Conservation (phyloP, 2,888 invertebrate species). For the Drymonia ruficornis region DNA sequence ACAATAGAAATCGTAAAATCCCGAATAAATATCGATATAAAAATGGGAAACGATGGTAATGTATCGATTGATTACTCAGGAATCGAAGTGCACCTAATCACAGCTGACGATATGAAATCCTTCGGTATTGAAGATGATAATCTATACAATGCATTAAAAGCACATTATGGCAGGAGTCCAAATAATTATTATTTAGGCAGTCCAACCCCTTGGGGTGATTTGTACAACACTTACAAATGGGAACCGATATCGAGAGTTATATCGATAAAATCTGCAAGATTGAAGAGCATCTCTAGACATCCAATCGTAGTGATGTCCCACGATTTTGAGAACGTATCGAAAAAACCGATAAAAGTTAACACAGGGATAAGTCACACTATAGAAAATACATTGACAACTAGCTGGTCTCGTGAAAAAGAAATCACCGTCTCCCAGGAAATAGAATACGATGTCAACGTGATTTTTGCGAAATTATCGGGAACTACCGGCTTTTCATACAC, state of each 20-base stretch:
- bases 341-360: constrained; percentile 64
- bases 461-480: constrained; percentile 57
- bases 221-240: constrained; percentile 64
- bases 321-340: constrained; percentile 63
- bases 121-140: constrained; percentile 50
- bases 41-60: constrained; percentile 53
- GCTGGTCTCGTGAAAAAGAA: constrained; percentile 59
- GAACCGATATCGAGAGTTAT: constrained; percentile 57
- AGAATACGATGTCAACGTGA: constrained; percentile 61
- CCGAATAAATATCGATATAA: constrained; percentile 39
- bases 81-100: constrained; percentile 46
- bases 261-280: constrained; percentile 50
- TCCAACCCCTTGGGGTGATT: constrained; percentile 73
- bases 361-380: constrained; percentile 66
- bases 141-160: constrained; percentile 50
- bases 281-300: constrained; percentile 43
- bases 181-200: constrained; percentile 56
- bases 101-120: constrained; percentile 50
- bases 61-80: constrained; percentile 51
- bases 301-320: constrained; percentile 56
- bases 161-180: constrained; percentile 53
- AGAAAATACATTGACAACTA: constrained; percentile 62
- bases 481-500: constrained; percentile 59
- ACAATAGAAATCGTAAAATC: constrained; percentile 20
- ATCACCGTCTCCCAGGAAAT: constrained; percentile 58